Conservation (phyloP, 2,888 invertebrate genomes). For the Scrobipalpa costella region DNA sequence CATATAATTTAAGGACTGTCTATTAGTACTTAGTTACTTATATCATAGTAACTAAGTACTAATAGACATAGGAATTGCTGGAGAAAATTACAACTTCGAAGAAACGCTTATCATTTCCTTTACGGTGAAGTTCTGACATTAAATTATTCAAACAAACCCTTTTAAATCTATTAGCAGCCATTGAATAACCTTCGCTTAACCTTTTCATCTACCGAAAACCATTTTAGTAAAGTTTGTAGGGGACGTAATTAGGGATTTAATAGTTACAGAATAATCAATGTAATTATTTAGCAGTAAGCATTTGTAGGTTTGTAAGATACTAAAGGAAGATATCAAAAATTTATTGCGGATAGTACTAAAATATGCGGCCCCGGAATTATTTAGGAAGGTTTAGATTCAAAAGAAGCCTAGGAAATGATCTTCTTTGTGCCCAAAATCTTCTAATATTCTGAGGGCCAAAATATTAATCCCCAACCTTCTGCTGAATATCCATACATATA, state of each 20-base stretch:
- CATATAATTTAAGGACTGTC: slow-evolving; percentile 3
- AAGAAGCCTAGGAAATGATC: no score
- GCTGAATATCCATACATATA: no score
- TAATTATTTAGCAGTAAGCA: not conserved
- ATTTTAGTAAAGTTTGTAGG: slow-evolving; percentile 48
- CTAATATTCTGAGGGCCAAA: no score
- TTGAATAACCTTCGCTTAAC: slow-evolving; percentile 46
- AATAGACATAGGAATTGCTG: slow-evolving; percentile 17
- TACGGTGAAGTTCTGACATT: slow-evolving; percentile 20
- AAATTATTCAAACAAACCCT: slow-evolving; percentile 35
- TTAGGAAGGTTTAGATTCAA: no score
- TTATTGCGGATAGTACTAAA: no score
- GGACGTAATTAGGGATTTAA: slow-evolving; percentile 8
- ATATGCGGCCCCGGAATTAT: no score
- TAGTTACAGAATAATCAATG: not conserved
- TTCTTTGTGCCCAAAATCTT: no score
- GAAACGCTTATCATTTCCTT: slow-evolving; percentile 22
- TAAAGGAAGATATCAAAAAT: no score
- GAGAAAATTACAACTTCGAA: slow-evolving; percentile 24
- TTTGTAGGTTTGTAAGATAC: not conserved
- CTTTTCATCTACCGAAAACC: slow-evolving; percentile 62
- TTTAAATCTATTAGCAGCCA: slow-evolving; percentile 47
- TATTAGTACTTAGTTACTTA: no score
- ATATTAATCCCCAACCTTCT: no score
- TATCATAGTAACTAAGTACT: slow-evolving; percentile 7